These are phyloP conservation scores for Atrichornis clamosus DNA, from an alignment of 2,113 vertebrate genomes.

Conservation along the genomic window DNA sequence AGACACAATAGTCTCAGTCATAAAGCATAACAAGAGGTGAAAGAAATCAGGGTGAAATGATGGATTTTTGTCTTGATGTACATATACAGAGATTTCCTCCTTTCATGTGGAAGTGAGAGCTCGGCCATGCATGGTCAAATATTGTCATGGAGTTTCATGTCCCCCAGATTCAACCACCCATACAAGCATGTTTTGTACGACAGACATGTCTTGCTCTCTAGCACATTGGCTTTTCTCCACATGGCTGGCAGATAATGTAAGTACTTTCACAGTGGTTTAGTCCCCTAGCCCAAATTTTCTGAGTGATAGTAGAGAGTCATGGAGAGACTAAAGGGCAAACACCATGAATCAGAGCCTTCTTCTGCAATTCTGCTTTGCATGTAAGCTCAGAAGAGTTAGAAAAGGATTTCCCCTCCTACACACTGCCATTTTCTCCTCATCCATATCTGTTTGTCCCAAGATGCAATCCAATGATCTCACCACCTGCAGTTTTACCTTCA, in stretches of 20 bases:
- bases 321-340: neutral
- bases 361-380: neutral
- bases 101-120: neutral
- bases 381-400: neutral
- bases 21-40: neutral
- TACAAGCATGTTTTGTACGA: neutral
- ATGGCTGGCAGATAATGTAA: neutral
- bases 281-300: neutral
- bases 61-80: neutral
- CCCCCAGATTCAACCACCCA: neutral
- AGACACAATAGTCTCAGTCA: neutral
- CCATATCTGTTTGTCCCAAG: neutral
- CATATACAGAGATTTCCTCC: neutral
- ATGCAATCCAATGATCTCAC: neutral
- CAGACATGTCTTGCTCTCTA: neutral
- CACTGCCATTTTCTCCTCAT: neutral
- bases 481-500: neutral
- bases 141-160: neutral
- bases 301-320: neutral
- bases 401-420: neutral
- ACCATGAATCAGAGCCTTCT: neutral
- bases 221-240: neutral
- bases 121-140: neutral
- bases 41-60: neutral
- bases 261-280: neutral